Evolutionary conservation across 2,888 invertebrate species (phyloP).

Genomic region (Coelogynopora nodosa): DNA sequence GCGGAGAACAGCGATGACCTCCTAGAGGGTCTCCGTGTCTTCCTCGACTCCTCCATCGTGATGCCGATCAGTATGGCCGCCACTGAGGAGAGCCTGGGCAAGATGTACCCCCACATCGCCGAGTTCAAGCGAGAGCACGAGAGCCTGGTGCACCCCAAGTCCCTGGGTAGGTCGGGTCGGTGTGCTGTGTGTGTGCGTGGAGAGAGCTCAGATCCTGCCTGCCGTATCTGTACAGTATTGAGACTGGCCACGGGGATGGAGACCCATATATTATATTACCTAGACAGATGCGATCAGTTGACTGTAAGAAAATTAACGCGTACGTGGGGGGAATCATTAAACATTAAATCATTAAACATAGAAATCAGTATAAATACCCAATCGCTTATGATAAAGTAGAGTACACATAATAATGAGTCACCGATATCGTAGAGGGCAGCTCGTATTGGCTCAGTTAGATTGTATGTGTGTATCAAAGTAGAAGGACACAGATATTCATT

Average conservation of each 20-base stretch:
- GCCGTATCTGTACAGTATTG: too few relatives aligned
- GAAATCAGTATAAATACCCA: background rate
- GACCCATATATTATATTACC: too few relatives aligned
- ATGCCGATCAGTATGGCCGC: background rate
- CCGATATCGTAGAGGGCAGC: background rate
- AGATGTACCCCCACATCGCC: background rate
- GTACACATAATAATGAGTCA: background rate
- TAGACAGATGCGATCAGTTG: background rate
- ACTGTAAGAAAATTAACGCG: background rate
- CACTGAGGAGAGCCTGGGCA: background rate
- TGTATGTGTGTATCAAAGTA: background rate
- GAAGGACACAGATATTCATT: background rate
- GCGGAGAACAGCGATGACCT: background rate
- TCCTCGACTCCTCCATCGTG: background rate
- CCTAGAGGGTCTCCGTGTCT: background rate
- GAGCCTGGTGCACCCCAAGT: background rate
- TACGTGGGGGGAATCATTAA: background rate
- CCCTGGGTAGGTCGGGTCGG: too few relatives aligned
- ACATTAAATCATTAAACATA: background rate
- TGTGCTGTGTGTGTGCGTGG: too few relatives aligned
- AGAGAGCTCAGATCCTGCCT: too few relatives aligned
- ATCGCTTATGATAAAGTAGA: background rate
- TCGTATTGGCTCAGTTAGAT: background rate
- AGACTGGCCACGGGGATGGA: too few relatives aligned
- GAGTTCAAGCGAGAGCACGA: background rate